Percentiles rank a stretch among this genome's conserved stretches.
phyloP scores from a whole-genome alignment of 2,113 vertebrate species.

The Corydoras maculifer region DNA sequence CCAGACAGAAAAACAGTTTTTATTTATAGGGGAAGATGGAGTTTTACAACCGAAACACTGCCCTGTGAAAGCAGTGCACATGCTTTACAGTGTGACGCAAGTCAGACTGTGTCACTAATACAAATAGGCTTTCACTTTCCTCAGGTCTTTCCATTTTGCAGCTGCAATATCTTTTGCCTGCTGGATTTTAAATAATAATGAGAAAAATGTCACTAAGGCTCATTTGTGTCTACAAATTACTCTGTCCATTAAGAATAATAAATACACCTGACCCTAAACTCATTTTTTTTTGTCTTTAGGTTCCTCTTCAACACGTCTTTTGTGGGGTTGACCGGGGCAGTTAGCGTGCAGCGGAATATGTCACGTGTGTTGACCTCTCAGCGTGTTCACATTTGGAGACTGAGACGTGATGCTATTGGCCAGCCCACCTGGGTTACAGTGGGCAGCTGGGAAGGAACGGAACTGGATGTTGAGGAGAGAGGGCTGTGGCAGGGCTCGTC shows the following conservation, averaged over 20 bases:
- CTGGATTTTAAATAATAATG: constrained; percentile 19
- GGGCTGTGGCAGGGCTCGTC: constrained; percentile 51
- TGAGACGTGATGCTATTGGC: constrained; percentile 66
- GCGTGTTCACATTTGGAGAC: constrained; percentile 76
- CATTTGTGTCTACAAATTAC: constrained; percentile 11
- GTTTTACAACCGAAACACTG: constrained; percentile 33
- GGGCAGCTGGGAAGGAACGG: constrained; percentile 71
- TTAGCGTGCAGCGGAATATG: constrained; percentile 54
- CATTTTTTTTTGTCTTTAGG: constrained; percentile 53
- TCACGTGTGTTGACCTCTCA: constrained; percentile 64
- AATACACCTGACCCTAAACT: constrained; percentile 2
- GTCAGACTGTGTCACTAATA: constrained; percentile 35
- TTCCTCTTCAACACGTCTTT: constrained; percentile 81
- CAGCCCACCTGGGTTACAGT: constrained; percentile 83
- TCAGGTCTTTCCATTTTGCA: constrained; percentile 7
- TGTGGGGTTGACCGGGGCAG: constrained; percentile 65
- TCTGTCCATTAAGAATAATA: background rate
- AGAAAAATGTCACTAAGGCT: constrained; percentile 27
- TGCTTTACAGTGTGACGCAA: constrained; percentile 22
- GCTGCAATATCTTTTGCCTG: constrained; percentile 23
- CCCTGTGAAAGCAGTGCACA: constrained; percentile 27
- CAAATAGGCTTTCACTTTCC: constrained; percentile 35
- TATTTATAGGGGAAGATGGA: constrained; percentile 21
- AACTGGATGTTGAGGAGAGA: constrained; percentile 70
- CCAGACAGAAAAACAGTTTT: constrained; percentile 14